Conservation (phyloP, 2,113 vertebrate species). For the Ibidorhyncha struthersii region DNA sequence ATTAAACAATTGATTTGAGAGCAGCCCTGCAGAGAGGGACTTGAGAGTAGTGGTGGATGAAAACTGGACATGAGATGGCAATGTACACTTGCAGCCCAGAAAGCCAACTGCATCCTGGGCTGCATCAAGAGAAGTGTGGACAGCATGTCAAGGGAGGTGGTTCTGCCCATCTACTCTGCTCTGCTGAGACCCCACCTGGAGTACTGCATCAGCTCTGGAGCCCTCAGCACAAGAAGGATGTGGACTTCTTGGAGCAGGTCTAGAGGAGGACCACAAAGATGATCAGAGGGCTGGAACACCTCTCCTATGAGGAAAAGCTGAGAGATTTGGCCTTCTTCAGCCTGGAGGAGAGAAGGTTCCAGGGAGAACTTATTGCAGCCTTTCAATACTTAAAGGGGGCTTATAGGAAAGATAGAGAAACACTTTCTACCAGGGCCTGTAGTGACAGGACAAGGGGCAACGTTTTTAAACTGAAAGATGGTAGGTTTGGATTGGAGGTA, state of each 20-base stretch:
- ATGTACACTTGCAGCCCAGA: accelerated
- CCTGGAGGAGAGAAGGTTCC: background rate
- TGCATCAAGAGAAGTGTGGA: background rate
- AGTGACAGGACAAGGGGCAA: background rate
- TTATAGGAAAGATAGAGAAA: background rate
- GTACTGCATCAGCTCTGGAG: background rate
- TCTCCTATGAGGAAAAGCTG: background rate
- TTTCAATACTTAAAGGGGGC: background rate
- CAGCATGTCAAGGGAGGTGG: background rate
- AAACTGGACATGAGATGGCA: background rate
- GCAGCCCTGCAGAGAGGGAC: background rate
- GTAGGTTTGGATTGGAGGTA: background rate
- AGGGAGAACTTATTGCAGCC: background rate
- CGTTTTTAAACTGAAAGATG: background rate
- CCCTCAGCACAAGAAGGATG: background rate
- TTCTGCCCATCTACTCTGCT: background rate
- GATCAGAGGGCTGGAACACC: background rate
- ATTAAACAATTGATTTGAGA: background rate
- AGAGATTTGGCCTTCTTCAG: background rate
- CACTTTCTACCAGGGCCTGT: background rate
- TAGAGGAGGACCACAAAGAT: background rate
- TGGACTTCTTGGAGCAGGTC: background rate
- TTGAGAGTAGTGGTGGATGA: background rate
- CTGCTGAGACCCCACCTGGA: background rate
- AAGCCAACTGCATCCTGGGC: accelerated